Base-by-base conservation (phyloP, 2,888 invertebrate species). In the Hecatera dysodea region DNA sequence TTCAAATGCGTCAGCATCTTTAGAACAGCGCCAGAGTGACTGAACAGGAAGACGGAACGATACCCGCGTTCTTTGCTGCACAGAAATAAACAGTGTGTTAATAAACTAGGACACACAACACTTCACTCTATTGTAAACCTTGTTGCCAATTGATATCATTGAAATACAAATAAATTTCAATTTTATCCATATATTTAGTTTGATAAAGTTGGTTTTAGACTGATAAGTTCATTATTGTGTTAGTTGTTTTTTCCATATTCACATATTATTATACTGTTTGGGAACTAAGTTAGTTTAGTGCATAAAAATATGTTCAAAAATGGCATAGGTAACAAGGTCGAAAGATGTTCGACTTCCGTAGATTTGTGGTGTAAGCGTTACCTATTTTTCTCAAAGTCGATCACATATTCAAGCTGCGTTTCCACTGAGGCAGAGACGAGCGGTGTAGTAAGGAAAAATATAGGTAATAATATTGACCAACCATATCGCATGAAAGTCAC, bases 11-110 rank as follows among this genome's bases (percentile, higher is more conserved):
- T 96, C 59, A 98, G 88, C 64, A 98, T 90, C 93, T 98, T 98
- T 42, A 98, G 92, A 55, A 98, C 88, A 0, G 98, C 97, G 5
- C 98, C 98, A 1, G 98, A 98, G 93, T 98, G 98, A 0, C 98
- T 97, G 89, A 98, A 98, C 86, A 98, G 97, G 80, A 97, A 97
- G 39, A 97, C 96, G 39, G 97, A 96, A 79, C 93, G 94, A n/a
- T 94, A 92, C 3, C 90, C 89, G 9, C 78, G 72, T 57, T 89
- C 76, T 17, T 86, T 84, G 27, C 94, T 95, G 87, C 29, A 90
- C 11, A 19, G 12, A 39, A 50, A 57, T 55, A 0, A 61, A 64
- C 8, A 33, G 12, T 42, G 6, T 27, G 19, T 73, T 48, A 46
- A 19, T 22, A n/a, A 70, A 36, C 15, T 15, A 36, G 4, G 0